These are phyloP conservation scores for Drosophila diplacantha DNA, from an alignment of 2,888 invertebrate genomes.

Conservation along the genomic window DNA sequence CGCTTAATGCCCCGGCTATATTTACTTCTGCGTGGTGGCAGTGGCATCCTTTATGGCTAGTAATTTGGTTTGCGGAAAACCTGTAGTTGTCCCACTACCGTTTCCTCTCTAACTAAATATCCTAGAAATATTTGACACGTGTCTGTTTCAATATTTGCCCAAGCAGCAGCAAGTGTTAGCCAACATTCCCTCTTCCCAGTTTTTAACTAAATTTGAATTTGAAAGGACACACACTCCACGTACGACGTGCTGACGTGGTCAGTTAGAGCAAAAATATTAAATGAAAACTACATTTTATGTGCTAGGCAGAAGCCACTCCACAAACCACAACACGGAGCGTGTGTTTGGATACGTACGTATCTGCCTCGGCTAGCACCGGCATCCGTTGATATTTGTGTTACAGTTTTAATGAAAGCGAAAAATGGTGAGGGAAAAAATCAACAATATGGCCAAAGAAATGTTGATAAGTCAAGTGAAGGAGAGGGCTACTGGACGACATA, in stretches of 20 bases:
- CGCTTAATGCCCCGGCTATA: constrained; percentile 4
- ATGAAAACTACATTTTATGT: constrained; percentile 36
- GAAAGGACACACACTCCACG: constrained; percentile 7
- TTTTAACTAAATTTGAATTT: constrained; percentile 21
- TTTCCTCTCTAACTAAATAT: not conserved
- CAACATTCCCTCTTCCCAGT: not conserved
- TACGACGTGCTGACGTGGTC: constrained; percentile 31
- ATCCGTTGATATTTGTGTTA: constrained; percentile 24
- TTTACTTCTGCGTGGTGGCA: not conserved
- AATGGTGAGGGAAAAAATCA: constrained; percentile 15
- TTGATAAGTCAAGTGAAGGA: not conserved
- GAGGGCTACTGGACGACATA: too few species aligned
- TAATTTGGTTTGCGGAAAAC: not conserved
- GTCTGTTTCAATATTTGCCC: constrained; percentile 38
- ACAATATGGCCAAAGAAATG: constrained; percentile 5
- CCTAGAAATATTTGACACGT: constrained; percentile 36
- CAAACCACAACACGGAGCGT: constrained; percentile 1
- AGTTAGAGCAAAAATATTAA: constrained; percentile 36
- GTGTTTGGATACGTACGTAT: constrained; percentile 1
- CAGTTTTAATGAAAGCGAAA: constrained; percentile 47
- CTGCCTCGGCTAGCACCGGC: constrained; percentile 1
- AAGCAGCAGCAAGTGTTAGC: not conserved
- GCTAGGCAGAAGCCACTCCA: constrained; percentile 8
- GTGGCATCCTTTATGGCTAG: not conserved
- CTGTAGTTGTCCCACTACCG: not conserved